These are phyloP conservation scores for Lamellibrachia columna DNA, from an alignment of 2,888 invertebrate genomes.

Conservation along the genomic window DNA sequence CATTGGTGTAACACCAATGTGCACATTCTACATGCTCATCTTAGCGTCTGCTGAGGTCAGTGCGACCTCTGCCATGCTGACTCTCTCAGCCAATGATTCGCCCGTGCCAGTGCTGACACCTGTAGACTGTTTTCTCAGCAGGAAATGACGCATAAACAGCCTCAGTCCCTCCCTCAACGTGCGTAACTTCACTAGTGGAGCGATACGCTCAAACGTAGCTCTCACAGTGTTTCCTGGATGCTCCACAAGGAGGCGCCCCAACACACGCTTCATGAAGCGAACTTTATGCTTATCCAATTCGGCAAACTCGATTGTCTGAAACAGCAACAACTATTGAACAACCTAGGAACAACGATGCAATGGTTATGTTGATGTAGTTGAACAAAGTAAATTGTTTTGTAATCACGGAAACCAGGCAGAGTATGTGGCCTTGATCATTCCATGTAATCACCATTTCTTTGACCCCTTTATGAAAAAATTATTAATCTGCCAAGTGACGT, in stretches of 20 bases:
- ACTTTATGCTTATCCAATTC: slow-evolving; percentile 83
- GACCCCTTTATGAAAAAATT: too few relatives aligned
- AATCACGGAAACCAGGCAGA: too few relatives aligned
- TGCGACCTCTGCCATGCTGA: not conserved
- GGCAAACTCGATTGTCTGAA: slow-evolving; percentile 84
- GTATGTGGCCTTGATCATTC: too few relatives aligned
- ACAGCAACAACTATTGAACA: slow-evolving; percentile 40
- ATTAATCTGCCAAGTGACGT: too few relatives aligned
- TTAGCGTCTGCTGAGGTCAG: slow-evolving; percentile 10
- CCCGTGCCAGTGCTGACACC: not conserved
- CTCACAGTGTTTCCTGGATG: slow-evolving; percentile 71
- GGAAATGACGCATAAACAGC: slow-evolving; percentile 87
- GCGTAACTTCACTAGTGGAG: slow-evolving; percentile 77
- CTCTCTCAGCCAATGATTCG: not conserved
- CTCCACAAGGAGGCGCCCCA: slow-evolving; percentile 79
- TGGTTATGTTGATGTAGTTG: too few relatives aligned
- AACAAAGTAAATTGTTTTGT: too few relatives aligned
- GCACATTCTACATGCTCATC: slow-evolving; percentile 20
- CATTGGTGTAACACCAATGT: not conserved
- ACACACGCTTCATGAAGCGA: slow-evolving; percentile 81
- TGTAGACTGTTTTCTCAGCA: slow-evolving; percentile 67
- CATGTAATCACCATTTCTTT: too few relatives aligned
- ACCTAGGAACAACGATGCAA: not conserved
- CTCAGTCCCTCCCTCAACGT: slow-evolving; percentile 82
- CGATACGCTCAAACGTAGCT: slow-evolving; percentile 79